Evolutionary conservation across 2,797 vertebrate species (phyloP).

Genomic region (Scleropages formosus): DNA sequence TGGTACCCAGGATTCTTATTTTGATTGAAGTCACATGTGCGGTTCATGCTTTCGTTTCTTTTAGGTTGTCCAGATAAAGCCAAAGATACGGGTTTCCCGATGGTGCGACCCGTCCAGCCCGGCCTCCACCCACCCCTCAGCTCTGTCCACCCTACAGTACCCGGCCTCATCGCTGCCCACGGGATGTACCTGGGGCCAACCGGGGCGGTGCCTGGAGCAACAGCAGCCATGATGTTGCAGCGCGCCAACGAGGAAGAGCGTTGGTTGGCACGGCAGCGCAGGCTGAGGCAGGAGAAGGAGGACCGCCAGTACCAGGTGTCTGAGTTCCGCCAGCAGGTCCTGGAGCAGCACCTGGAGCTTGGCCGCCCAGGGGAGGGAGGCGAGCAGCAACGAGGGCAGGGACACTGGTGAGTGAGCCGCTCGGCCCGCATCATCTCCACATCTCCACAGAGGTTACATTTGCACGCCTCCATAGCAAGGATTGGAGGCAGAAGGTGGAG

Average conservation of each 20-base stretch:
- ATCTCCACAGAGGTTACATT: too few relatives aligned
- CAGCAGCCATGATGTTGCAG: slow-evolving; percentile 81
- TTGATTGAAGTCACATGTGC: too few relatives aligned
- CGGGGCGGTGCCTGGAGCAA: slow-evolving; percentile 55
- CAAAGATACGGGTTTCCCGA: slow-evolving; percentile 82
- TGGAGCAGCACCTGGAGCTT: slow-evolving; percentile 93
- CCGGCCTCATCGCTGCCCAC: slow-evolving; percentile 83
- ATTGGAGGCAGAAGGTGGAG: not conserved
- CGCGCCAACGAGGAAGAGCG: slow-evolving; percentile 94
- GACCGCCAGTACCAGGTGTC: slow-evolving; percentile 97
- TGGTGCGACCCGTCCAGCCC: slow-evolving; percentile 71
- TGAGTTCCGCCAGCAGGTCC: slow-evolving; percentile 93
- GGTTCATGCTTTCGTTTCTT: not conserved
- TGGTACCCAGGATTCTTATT: too few relatives aligned
- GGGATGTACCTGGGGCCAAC: slow-evolving; percentile 78
- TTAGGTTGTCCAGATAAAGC: slow-evolving; percentile 79
- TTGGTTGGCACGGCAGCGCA: slow-evolving; percentile 91
- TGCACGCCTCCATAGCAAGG: too few relatives aligned
- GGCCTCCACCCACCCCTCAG: slow-evolving; percentile 65
- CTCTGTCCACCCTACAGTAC: slow-evolving; percentile 76
- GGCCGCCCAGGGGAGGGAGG: slow-evolving; percentile 70
- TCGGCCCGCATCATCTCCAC: too few relatives aligned
- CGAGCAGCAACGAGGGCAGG: slow-evolving; percentile 77
- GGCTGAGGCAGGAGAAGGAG: slow-evolving; percentile 93
- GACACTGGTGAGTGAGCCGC: slow-evolving; percentile 82